A percentile compares a stretch with the other conserved stretches of the same genome.
phyloP scores from a whole-genome alignment of 2,113 vertebrate species.

The Ancistrus triradiatus region DNA sequence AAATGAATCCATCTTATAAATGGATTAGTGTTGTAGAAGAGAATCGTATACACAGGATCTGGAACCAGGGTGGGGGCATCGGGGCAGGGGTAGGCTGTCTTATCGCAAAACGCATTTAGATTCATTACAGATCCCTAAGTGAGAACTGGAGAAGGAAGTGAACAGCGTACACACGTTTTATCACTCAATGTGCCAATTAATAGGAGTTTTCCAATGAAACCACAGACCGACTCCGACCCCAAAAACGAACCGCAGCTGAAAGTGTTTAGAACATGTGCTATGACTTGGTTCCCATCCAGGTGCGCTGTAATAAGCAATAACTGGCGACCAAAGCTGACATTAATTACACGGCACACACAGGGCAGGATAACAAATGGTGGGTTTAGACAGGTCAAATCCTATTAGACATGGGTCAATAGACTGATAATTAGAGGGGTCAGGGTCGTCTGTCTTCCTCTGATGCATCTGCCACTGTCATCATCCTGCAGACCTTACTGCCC shows the following conservation, averaged over 20 bases:
- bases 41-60: not conserved
- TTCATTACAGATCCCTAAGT: constrained; percentile 12
- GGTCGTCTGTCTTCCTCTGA: constrained; percentile 38
- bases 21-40: constrained; percentile 25
- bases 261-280: too few species aligned
- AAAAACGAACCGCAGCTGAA: too few species aligned
- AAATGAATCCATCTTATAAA: constrained; percentile 30
- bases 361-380: constrained; percentile 51
- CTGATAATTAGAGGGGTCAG: constrained; percentile 56
- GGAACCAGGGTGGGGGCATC: not conserved
- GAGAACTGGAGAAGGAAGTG: not conserved
- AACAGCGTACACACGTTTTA: not conserved
- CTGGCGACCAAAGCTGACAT: constrained; percentile 12
- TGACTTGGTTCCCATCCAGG: not conserved
- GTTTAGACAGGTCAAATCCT: constrained; percentile 55
- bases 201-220: constrained; percentile 17
- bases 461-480: constrained; percentile 38
- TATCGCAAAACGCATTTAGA: constrained; percentile 23
- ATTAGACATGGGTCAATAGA: constrained; percentile 56
- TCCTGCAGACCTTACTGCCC: constrained; percentile 44
- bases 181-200: constrained; percentile 20
- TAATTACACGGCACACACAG: constrained; percentile 30
- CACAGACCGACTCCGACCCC: not conserved
- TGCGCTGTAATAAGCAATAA: not conserved
- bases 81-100: constrained; percentile 11